Evolutionary conservation across 2,113 vertebrate species (phyloP).

Genomic region (Emydocephalus ijimae): DNA sequence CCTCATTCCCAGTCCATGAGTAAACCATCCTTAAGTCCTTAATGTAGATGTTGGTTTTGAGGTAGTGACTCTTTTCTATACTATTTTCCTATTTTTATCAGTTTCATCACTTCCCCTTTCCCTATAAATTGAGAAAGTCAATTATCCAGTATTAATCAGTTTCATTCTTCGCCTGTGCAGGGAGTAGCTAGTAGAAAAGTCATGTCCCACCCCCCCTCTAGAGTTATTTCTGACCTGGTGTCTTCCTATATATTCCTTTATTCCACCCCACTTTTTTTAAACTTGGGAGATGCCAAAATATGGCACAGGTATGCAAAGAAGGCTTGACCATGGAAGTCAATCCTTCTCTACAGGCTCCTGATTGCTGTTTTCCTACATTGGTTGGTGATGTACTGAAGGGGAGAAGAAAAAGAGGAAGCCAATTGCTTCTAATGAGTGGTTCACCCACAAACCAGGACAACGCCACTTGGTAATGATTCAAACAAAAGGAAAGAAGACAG

Average conservation of each 20-base stretch:
- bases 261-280: neutral
- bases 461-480: neutral
- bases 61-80: neutral
- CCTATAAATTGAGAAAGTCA: neutral
- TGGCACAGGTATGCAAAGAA: neutral
- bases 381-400: neutral
- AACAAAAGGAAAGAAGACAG: neutral
- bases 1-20: neutral
- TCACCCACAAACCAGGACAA: neutral
- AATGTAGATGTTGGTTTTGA: neutral
- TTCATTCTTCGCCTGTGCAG: neutral
- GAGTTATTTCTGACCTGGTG: neutral
- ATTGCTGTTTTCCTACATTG: neutral
- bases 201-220: neutral
- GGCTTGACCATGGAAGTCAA: neutral
- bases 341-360: neutral
- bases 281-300: neutral
- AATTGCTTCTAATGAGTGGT: neutral
- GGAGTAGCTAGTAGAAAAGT: neutral
- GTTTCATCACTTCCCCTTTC: neutral
- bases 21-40: neutral
- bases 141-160: neutral
- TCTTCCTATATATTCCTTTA: neutral
- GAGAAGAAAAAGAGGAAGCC: neutral
- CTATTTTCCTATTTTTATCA: neutral